Evolutionary conservation across 2,797 vertebrate genomes (phyloP).

Genomic region (Sternotherus odoratus): DNA sequence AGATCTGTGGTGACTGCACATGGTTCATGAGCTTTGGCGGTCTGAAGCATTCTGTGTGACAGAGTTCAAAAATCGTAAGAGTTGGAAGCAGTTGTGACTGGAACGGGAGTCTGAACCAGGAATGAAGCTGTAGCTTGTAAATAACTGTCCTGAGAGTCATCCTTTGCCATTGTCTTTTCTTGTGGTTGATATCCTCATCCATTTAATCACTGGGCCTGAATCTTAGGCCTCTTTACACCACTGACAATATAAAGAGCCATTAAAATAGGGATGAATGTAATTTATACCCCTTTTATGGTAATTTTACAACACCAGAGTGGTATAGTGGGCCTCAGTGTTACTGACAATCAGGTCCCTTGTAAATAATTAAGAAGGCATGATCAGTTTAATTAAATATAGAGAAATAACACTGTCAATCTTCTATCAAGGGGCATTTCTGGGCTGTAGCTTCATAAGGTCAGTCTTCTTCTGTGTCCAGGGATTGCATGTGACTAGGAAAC

Average conservation of each 20-base stretch:
- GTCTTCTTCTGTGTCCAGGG: neutral
- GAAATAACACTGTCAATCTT: neutral
- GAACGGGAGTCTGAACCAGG: neutral
- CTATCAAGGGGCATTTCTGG: neutral
- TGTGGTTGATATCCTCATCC: neutral
- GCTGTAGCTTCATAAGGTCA: neutral
- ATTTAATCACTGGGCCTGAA: neutral
- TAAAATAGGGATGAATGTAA: conserved; percentile 3
- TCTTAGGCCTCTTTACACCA: neutral
- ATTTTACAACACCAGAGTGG: neutral
- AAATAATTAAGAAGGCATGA: neutral
- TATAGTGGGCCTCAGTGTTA: neutral
- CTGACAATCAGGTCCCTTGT: neutral
- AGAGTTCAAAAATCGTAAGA: conserved; percentile 25
- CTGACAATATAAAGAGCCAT: neutral
- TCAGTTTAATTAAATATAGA: neutral
- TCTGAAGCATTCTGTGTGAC: conserved; percentile 33
- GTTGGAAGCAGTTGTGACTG: neutral
- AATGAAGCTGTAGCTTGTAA: conserved; percentile 14
- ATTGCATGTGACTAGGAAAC: neutral
- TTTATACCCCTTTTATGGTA: neutral
- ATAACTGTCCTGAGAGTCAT: neutral
- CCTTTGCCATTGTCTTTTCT: neutral
- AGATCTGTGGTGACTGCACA: conserved; percentile 52
- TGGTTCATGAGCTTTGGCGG: conserved; percentile 61